Conservation (phyloP, 1,140 invertebrate genomes). For the Leucophenga varia region DNA sequence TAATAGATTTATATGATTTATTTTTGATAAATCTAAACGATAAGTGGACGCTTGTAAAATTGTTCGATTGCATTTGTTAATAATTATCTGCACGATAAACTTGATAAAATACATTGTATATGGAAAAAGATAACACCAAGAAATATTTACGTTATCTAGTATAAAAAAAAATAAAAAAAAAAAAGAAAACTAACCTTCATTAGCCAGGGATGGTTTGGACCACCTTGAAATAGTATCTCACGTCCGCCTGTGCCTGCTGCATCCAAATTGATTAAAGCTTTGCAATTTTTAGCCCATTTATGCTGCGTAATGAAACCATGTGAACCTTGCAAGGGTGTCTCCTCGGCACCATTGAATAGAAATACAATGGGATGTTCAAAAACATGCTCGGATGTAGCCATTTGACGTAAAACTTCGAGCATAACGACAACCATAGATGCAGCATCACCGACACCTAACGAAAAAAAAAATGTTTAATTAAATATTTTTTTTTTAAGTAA, state of each 20-base stretch:
- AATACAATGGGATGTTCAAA: conserved; percentile 5
- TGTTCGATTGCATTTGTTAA: no score
- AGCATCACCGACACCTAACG: conserved; percentile 89
- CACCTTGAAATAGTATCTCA: conserved; percentile 93
- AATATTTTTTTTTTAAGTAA: no score
- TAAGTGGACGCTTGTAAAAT: no score
- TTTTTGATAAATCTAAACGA: no score
- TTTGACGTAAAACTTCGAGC: conserved; percentile 70
- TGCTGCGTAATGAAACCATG: conserved; percentile 95
- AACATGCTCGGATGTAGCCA: conserved; percentile 1
- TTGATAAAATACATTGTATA: no score
- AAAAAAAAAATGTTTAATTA: no score
- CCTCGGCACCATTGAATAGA: conserved; percentile 64
- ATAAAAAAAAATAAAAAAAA: no score
- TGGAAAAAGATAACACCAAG: no score
- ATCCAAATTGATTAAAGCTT: conserved; percentile 91
- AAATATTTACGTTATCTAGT: no score
- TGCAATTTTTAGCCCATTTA: conserved; percentile 77
- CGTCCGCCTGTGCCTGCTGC: conserved; percentile 90
- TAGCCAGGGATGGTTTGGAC: conserved; percentile 88
- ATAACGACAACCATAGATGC: conserved; percentile 86
- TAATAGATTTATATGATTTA: no score
- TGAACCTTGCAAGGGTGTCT: conserved; percentile 87
- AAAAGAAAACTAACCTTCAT: conserved; percentile 72
- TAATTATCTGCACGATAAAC: no score